phyloP scores from a whole-genome alignment of 2,113 vertebrate species.

The Ancistrus triradiatus region DNA sequence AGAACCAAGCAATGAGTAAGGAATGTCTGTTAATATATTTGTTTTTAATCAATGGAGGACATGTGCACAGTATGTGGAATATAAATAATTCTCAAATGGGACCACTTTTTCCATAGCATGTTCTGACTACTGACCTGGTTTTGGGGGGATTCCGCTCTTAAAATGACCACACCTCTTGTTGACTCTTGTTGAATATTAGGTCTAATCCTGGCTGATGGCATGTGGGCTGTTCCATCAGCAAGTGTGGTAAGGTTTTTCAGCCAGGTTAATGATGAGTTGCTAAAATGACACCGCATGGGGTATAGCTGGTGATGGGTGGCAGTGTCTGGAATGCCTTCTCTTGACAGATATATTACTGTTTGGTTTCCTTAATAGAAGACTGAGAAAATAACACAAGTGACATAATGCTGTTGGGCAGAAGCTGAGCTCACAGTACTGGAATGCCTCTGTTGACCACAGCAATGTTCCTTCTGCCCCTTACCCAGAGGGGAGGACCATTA shows the following conservation, averaged over 20 bases:
- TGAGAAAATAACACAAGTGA: conserved; percentile 69
- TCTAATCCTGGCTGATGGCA: too few relatives aligned
- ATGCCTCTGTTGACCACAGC: conserved; percentile 60
- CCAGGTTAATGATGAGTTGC: conserved; percentile 24
- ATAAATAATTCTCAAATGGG: too few relatives aligned
- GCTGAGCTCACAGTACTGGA: conserved; percentile 67
- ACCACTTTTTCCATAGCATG: too few relatives aligned
- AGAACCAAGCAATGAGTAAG: too few relatives aligned
- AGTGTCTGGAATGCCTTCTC: conserved; percentile 57
- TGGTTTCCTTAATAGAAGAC: conserved; percentile 58
- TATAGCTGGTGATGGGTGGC: conserved; percentile 57
- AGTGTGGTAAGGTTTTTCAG: not conserved
- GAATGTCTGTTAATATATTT: too few relatives aligned
- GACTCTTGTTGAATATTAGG: too few relatives aligned
- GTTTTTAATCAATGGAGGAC: too few relatives aligned
- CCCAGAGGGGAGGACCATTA: conserved; percentile 37
- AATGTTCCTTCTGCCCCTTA: conserved; percentile 53
- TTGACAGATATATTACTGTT: conserved; percentile 58
- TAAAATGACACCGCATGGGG: conserved; percentile 46
- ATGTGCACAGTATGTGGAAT: too few relatives aligned
- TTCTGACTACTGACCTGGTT: too few relatives aligned
- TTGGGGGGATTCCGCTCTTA: too few relatives aligned
- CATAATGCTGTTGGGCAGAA: conserved; percentile 56
- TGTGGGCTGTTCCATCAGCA: not conserved
- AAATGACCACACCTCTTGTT: too few relatives aligned